phyloP scores from a whole-genome alignment of 2,113 vertebrate genomes.

The Oplegnathus fasciatus region DNA sequence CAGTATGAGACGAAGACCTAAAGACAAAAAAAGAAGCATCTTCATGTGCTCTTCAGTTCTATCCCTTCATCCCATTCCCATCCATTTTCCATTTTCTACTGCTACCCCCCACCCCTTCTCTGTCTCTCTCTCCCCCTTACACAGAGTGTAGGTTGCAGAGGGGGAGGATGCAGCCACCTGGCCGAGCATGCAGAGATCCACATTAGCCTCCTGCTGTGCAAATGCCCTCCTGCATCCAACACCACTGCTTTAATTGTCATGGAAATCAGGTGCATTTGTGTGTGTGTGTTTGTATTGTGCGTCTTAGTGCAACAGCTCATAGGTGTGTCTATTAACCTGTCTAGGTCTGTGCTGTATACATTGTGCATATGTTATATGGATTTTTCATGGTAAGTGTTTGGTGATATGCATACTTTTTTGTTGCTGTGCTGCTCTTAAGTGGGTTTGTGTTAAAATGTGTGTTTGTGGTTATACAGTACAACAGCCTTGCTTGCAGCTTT shows the following conservation, averaged over 20 bases:
- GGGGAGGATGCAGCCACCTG: slow-evolving; percentile 69
- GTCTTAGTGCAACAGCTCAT: slow-evolving; percentile 24
- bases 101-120: too few species aligned
- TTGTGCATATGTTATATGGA: slow-evolving; percentile 14
- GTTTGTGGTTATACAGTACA: neutral
- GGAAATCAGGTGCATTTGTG: slow-evolving; percentile 73
- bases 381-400: slow-evolving; percentile 25
- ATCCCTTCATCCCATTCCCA: too few species aligned
- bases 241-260: slow-evolving; percentile 80
- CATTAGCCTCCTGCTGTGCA: slow-evolving; percentile 79
- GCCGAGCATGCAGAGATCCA: slow-evolving; percentile 66
- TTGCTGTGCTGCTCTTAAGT: neutral
- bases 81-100: too few species aligned
- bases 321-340: slow-evolving; percentile 15
- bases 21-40: too few species aligned
- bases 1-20: too few species aligned
- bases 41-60: too few species aligned
- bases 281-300: slow-evolving; percentile 34
- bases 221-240: slow-evolving; percentile 71
- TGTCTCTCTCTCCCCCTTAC: neutral
- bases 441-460: neutral
- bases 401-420: slow-evolving; percentile 8
- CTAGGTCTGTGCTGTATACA: neutral
- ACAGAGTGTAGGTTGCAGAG: slow-evolving; percentile 40
- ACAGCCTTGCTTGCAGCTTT: too few species aligned